Base-by-base conservation (phyloP, 2,888 invertebrate species). In the Aelia acuminata region DNA sequence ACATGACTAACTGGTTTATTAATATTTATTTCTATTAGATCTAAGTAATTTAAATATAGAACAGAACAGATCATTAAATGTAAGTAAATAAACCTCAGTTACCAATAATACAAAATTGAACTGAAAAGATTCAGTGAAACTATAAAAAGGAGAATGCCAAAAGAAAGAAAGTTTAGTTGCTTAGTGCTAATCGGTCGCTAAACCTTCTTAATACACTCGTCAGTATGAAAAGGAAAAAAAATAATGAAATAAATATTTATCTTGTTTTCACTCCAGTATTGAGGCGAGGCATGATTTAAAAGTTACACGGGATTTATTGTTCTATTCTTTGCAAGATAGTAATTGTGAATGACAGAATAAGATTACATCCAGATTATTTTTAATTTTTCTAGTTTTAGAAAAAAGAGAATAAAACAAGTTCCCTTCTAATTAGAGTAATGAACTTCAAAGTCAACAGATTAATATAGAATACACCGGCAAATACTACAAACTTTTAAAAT, bases 1-100 rank as follows among this genome's bases (percentile, higher is more conserved):
- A 26, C 15, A 63, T 20, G 7, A 31, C 26, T 63, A 63, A 63
- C 18, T 63, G 63, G 31, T 4, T 63, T 18, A 31, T 63, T 31
- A 63, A 63, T 31, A 63, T 63, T 63, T 63, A 63, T 63, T 31
- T 31, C 63, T 63, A 63, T 31, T 63, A 63, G 63, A 63, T 63
- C 63, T 63, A 63, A 63, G 18, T 63, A 13, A 4, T 26, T 63
- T 63, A 26, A 3, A 63, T 31, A 63, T 35, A 63, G 18, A 31
- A 63, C 63, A 31, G 63, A 63, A 63, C 63, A 63, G 63, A 63
- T 63, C 63, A 63, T 63, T 63, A 63, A 31, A 63, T 63, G 63
- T 31, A 63, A 63, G 63, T 11, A 3, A 18, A 31, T 31, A 31
- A 63, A 63, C 31, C 18, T 63, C 4, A 7, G 57, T 57, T 13